Evolutionary conservation across 2,797 vertebrate genomes (phyloP).

Genomic region (Chaenodraco wilsoni): DNA sequence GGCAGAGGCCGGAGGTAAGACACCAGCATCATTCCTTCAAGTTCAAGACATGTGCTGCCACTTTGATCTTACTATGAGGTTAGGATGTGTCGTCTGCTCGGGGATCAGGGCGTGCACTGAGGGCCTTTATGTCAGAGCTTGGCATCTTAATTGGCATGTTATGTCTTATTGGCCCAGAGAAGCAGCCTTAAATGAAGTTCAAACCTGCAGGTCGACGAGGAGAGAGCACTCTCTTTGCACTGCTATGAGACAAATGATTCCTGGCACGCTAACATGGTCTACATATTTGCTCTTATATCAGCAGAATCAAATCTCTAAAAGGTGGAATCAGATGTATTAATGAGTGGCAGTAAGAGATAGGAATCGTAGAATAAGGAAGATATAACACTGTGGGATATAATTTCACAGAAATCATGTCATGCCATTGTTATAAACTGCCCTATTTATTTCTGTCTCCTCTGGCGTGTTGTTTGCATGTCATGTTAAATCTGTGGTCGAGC

Average conservation of each 20-base stretch:
- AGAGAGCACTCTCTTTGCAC: too few species aligned
- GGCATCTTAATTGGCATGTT: background rate
- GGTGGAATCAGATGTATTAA: background rate
- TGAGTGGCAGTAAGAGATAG: background rate
- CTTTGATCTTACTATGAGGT: constrained; percentile 18
- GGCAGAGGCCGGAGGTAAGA: constrained; percentile 26
- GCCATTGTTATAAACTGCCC: background rate
- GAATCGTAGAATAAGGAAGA: background rate
- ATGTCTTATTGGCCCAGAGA: background rate
- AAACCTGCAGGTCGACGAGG: too few species aligned
- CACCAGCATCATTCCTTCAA: constrained; percentile 2
- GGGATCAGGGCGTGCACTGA: background rate
- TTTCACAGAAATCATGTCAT: background rate
- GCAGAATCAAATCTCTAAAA: background rate
- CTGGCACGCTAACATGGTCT: background rate
- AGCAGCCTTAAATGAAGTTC: background rate
- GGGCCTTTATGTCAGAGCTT: constrained; percentile 15
- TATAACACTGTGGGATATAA: background rate
- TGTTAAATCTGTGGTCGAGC: constrained; percentile 28
- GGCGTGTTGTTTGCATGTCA: constrained; percentile 10
- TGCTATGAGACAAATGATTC: background rate
- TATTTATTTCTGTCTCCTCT: background rate
- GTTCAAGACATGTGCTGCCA: constrained; percentile 12
- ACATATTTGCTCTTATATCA: background rate
- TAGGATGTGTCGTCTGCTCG: background rate